Evolutionary conservation across 2,113 vertebrate species (phyloP).

Genomic region (Saguinus midas): DNA sequence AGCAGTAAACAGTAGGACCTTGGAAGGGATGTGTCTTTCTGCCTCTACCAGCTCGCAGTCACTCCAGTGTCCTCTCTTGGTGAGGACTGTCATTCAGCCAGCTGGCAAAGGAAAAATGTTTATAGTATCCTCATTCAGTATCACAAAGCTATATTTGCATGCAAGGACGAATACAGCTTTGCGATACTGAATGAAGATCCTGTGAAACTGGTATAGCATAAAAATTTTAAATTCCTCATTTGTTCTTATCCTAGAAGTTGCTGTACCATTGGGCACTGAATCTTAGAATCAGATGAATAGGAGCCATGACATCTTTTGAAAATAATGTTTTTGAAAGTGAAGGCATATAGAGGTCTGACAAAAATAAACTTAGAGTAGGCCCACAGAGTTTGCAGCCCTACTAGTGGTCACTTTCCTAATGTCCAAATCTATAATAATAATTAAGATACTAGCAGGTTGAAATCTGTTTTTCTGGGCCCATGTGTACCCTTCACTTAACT

Average conservation of each 20-base stretch:
- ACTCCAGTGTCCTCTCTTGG: not conserved
- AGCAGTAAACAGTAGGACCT: no score
- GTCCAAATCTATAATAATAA: not conserved
- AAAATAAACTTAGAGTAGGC: not conserved
- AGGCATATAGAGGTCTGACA: not conserved
- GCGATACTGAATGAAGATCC: no score
- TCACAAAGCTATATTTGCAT: not conserved
- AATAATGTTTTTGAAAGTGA: not conserved
- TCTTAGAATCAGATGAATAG: not conserved
- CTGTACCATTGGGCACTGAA: no score
- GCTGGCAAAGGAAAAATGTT: not conserved
- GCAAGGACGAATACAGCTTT: no score
- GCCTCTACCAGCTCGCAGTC: not conserved
- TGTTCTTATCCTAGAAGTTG: not conserved
- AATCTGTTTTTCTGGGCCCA: not conserved
- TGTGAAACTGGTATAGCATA: not conserved
- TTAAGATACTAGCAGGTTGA: not conserved
- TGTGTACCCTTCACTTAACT: not conserved
- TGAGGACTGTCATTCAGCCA: not conserved
- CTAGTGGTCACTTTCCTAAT: not conserved
- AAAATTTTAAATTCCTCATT: not conserved
- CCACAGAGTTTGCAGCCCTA: not conserved
- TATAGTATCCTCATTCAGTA: not conserved
- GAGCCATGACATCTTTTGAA: not conserved
- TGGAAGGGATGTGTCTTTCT: no score